Evolutionary conservation across 2,113 vertebrate species (phyloP).

Genomic region (Trinectes maculatus): DNA sequence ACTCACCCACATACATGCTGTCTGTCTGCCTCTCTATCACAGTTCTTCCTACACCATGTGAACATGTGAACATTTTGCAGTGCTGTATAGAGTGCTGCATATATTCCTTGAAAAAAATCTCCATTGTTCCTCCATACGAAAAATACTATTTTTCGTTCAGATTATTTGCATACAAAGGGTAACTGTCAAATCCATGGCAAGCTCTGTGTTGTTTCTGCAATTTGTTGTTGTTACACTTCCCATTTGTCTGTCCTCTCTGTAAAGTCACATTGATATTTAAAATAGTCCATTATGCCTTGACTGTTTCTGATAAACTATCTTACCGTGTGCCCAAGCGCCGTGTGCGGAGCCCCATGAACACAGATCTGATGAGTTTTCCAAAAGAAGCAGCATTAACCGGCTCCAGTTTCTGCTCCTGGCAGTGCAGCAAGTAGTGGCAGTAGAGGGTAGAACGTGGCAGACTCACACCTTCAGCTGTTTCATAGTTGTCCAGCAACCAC

Average conservation of each 20-base stretch:
- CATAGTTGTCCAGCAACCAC: constrained; percentile 96
- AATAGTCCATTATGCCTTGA: background rate
- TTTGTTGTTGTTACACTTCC: no score
- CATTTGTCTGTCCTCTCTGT: background rate
- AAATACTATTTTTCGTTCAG: no score
- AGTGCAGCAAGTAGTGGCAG: constrained; percentile 95
- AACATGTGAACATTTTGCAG: constrained; percentile 30
- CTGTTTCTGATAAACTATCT: constrained; percentile 16
- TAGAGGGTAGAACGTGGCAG: constrained; percentile 94
- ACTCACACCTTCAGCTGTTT: constrained; percentile 94
- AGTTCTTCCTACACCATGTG: constrained; percentile 24
- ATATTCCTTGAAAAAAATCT: constrained; percentile 12
- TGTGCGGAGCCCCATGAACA: constrained; percentile 94
- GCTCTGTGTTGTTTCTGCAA: background rate
- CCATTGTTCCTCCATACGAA: background rate
- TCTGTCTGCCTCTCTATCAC: constrained; percentile 43
- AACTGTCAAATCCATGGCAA: background rate
- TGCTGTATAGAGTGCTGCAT: constrained; percentile 1
- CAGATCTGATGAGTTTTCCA: constrained; percentile 92
- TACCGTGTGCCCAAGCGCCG: constrained; percentile 92
- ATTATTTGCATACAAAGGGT: background rate
- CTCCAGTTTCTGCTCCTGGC: constrained; percentile 95
- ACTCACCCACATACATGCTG: constrained; percentile 61
- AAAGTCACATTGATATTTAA: background rate
- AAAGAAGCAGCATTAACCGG: constrained; percentile 94